A percentile compares a stretch with the other conserved stretches of the same genome.
These are phyloP conservation scores for Pemphigus obesinymphae DNA, from an alignment of 1,140 invertebrate genomes.

Conservation along the genomic window DNA sequence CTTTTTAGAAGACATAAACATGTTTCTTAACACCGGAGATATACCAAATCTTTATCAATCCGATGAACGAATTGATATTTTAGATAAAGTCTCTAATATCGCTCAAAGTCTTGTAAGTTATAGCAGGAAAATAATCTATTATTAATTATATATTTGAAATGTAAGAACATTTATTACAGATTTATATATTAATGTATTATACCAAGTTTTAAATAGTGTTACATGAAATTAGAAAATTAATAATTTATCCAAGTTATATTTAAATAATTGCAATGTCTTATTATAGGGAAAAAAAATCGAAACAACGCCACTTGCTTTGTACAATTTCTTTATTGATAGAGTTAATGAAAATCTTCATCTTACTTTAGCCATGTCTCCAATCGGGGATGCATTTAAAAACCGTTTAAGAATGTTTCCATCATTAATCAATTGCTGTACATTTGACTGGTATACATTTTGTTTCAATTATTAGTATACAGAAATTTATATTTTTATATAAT, in stretches of 20 bases:
- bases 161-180: no score
- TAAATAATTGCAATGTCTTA: no score
- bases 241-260: no score
- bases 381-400: constrained; percentile 79
- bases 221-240: no score
- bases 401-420: constrained; percentile 88
- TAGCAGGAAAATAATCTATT: neutral
- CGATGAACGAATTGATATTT: constrained; percentile 88
- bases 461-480: no score
- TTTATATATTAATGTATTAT: no score
- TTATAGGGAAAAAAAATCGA: constrained; percentile 79
- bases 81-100: constrained; percentile 81
- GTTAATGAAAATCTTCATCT: constrained; percentile 81
- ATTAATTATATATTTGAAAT: no score
- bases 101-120: constrained; percentile 58
- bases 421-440: constrained; percentile 90
- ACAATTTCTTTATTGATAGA: constrained; percentile 81
- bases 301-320: constrained; percentile 73
- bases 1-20: constrained; percentile 91
- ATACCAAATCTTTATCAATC: constrained; percentile 83
- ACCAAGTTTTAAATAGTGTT: no score
- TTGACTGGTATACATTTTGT: constrained; percentile 75
- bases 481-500: neutral
- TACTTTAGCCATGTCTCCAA: constrained; percentile 83
- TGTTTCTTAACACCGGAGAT: constrained; percentile 87